These are phyloP conservation scores for Megaceryle alcyon DNA, from an alignment of 2,797 vertebrate species.

Conservation along the genomic window DNA sequence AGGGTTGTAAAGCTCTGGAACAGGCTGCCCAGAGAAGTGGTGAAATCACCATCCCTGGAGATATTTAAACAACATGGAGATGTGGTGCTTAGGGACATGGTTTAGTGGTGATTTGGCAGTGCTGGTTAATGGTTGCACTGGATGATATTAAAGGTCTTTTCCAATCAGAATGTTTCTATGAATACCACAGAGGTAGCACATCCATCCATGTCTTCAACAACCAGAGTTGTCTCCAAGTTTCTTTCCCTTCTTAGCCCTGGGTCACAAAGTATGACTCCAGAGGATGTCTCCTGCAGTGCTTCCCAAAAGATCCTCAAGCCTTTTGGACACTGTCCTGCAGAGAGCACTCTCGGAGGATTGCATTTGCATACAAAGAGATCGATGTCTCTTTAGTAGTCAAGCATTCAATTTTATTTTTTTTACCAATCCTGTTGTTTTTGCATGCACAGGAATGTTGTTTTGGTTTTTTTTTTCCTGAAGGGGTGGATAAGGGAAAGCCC, in stretches of 20 bases:
- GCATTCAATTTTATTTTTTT: background rate
- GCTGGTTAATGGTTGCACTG: background rate
- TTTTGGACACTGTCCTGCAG: rapidly evolving
- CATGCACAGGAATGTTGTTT: background rate
- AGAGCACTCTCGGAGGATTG: background rate
- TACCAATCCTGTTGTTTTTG: background rate
- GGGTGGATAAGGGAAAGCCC: background rate
- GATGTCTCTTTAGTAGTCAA: background rate
- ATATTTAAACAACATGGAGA: background rate
- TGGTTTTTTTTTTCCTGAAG: background rate
- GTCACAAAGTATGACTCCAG: background rate
- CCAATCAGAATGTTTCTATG: background rate
- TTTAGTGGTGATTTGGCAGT: background rate
- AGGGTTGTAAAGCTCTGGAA: background rate
- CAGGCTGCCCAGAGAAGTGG: background rate
- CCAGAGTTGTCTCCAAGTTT: background rate
- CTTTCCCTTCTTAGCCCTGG: background rate
- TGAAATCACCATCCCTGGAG: background rate
- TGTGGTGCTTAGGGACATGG: background rate
- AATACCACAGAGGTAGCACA: background rate
- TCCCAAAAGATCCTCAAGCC: background rate
- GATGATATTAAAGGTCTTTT: background rate
- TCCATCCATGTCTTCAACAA: background rate
- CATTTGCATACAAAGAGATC: background rate
- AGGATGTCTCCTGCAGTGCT: background rate